Percentiles rank a stretch among this genome's conserved stretches.
These are phyloP conservation scores for Heliangelus exortis DNA, from an alignment of 2,797 vertebrate species.

Conservation along the genomic window DNA sequence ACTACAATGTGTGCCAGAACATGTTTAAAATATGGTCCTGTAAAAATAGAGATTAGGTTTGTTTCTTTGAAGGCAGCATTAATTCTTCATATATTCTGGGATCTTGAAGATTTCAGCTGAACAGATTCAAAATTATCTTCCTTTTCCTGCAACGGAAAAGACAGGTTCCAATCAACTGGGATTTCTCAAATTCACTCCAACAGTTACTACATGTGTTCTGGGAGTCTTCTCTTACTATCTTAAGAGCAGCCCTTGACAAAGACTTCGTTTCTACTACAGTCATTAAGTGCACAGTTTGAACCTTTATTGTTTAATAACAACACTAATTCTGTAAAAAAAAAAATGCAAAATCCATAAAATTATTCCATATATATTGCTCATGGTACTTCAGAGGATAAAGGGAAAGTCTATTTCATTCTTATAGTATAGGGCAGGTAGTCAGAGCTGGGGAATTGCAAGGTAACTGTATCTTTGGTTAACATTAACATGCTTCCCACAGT, in stretches of 20 bases:
- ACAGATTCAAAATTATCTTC: constrained; percentile 92
- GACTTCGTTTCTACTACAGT: not conserved
- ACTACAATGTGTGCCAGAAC: constrained; percentile 59
- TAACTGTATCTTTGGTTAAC: not conserved
- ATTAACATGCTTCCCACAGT: not conserved
- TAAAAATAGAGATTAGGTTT: constrained; percentile 73
- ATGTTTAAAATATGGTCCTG: constrained; percentile 69
- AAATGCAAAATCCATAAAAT: not conserved
- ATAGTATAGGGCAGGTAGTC: not conserved
- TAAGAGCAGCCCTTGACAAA: not conserved
- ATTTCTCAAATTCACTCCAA: not conserved
- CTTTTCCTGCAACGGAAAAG: constrained; percentile 84
- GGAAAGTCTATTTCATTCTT: not conserved
- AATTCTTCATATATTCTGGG: constrained; percentile 84
- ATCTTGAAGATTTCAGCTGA: constrained; percentile 91
- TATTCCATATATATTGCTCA: not conserved
- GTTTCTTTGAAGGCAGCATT: constrained; percentile 70
- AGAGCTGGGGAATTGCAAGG: not conserved
- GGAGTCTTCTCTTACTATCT: not conserved
- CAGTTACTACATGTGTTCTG: not conserved
- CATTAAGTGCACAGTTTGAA: not conserved
- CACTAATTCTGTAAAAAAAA: not conserved
- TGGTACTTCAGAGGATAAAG: not conserved
- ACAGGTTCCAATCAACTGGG: not conserved
- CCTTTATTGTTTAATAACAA: not conserved